phyloP scores from a whole-genome alignment of 2,113 vertebrate species.

The Myrmophylax atrothorax region DNA sequence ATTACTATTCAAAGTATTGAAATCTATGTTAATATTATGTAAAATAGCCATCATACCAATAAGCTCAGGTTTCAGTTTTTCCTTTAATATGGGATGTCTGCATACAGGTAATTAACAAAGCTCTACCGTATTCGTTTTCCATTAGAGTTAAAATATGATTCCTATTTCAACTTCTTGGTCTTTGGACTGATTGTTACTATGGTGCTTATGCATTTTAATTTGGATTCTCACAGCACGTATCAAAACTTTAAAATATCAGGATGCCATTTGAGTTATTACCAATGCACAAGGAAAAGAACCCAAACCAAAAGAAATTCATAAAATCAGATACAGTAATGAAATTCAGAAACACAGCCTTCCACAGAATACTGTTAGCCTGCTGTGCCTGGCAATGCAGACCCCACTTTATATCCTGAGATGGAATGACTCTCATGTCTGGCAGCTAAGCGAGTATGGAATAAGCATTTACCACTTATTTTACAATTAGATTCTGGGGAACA shows the following conservation, averaged over 20 bases:
- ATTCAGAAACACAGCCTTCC: slow-evolving; percentile 34
- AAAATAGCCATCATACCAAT: not conserved
- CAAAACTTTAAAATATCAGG: not conserved
- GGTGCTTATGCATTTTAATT: not conserved
- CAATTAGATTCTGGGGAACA: slow-evolving; percentile 37
- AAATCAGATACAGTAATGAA: slow-evolving; percentile 47
- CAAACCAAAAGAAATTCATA: not conserved
- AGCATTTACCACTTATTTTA: slow-evolving; percentile 9
- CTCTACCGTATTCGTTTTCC: not conserved
- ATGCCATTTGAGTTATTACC: not conserved
- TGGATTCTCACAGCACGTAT: not conserved
- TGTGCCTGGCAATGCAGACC: slow-evolving; percentile 44
- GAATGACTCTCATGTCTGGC: slow-evolving; percentile 25
- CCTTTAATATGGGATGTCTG: not conserved
- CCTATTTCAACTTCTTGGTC: not conserved
- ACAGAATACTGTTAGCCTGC: slow-evolving; percentile 12
- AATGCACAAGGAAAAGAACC: not conserved
- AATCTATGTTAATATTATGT: not conserved
- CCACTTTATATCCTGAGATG: not conserved
- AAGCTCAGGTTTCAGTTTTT: not conserved
- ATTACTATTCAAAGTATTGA: not conserved
- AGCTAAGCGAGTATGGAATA: slow-evolving; percentile 8
- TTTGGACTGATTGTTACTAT: not conserved
- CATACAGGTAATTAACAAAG: not conserved
- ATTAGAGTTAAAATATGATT: not conserved